Evolutionary conservation across 2,797 vertebrate genomes (phyloP), one percentile per base, ranked within the genome.

Genomic region (Dipus sagitta): DNA sequence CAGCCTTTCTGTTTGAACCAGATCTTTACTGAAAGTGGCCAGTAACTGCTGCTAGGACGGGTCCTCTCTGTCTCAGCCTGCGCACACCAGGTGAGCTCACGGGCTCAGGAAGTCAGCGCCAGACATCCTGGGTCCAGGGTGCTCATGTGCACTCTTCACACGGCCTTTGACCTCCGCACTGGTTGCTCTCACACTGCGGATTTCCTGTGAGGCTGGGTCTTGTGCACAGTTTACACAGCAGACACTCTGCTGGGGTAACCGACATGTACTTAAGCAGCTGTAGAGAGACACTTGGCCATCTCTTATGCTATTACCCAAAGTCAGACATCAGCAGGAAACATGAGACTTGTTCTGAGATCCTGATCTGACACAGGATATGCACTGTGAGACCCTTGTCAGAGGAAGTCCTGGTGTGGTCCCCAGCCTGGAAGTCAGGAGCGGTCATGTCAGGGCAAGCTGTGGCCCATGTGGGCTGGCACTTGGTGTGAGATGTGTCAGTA

Each of bases 51-150:
- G 32, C 5, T 11, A 20, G 32, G 42, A 58, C 9, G 17, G 60
- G 34, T 3, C 23, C 28, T 9, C 28, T 9, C 15, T 4, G 30
- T 21, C 15, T 20, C 15, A 17, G 71, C 58, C 64, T 58, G 3
- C 1, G 8, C 24, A 4, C 14, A 65, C 0, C 4, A 3, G 4
- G n/a, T 0, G 2, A 1, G 0, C 17, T n/a, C 0, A 13, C 1
- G 8, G 28, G 13, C 18, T 26, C 32, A 9, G 81, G 15, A 67
- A 9, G 65, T 1, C 30, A 70, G 26, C 72, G 5, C 7, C 17
- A n/a, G 34, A 28, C 28, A 32, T 58, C 4, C 15, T 24, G 64
- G 15, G 0, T 23, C 85, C n/a, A 24, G 15, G 6, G 13, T 18
- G 20, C 34, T 26, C 21, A 26, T 0, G 21, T 28, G 32, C 38